Conservation (phyloP, 30 jellyfish, hydroid and myxozoan species). For the Rhopilema esculentum region DNA sequence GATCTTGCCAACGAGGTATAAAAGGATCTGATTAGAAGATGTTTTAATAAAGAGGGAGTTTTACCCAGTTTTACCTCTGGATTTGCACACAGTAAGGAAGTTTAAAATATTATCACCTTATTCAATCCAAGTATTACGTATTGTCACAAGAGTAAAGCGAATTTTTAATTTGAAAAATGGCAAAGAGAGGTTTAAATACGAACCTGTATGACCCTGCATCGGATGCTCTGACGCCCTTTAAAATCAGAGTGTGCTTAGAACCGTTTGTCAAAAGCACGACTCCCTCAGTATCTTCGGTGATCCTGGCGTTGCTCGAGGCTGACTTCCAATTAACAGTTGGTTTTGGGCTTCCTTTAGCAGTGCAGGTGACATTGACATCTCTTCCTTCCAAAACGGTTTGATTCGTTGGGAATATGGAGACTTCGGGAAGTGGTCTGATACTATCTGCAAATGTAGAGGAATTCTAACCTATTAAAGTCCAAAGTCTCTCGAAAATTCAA, state of each 20-base stretch:
- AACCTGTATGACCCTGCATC: conserved; percentile 82
- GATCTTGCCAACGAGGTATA: too few relatives aligned
- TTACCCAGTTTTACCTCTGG: too few relatives aligned
- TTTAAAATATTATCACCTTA: too few relatives aligned
- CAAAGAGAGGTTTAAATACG: neutral
- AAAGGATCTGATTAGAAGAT: too few relatives aligned
- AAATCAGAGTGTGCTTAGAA: conserved; percentile 17
- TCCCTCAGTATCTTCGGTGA: conserved; percentile 71
- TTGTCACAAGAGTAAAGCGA: too few relatives aligned
- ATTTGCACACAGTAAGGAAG: too few relatives aligned
- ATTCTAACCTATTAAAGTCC: too few relatives aligned
- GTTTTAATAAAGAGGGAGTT: too few relatives aligned
- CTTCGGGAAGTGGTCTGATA: conserved; percentile 58
- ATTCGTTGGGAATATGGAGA: conserved; percentile 55
- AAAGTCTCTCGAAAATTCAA: too few relatives aligned
- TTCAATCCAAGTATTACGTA: too few relatives aligned
- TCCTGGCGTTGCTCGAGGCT: conserved; percentile 58
- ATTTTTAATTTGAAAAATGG: too few relatives aligned
- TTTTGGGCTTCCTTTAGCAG: conserved; percentile 71
- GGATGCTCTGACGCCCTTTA: conserved; percentile 42
- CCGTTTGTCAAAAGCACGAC: conserved; percentile 46
- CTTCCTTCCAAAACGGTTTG: conserved; percentile 69
- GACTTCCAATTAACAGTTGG: conserved; percentile 75
- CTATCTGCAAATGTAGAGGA: conserved; percentile 45
- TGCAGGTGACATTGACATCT: conserved; percentile 68